Base-by-base conservation (phyloP, 2,888 invertebrate species). In the Cyclophora albipunctata region DNA sequence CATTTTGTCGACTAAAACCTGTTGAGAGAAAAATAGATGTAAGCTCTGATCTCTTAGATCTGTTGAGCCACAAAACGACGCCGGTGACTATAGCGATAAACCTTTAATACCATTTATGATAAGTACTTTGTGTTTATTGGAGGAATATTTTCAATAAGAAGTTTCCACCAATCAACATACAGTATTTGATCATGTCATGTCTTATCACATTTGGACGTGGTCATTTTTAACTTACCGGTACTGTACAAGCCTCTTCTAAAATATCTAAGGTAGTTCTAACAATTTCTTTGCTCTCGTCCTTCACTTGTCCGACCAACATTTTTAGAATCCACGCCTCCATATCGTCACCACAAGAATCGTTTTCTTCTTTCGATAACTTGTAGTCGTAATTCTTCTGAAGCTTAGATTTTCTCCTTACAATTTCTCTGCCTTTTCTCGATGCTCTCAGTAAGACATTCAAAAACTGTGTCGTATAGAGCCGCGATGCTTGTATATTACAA, bases 221-320 rank as follows among this genome's bases (percentile, higher is more conserved):
- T 20, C 20, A 1, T 20, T 20, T 20, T 20, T 7, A 45, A 76
- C 90, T 90, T 67, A 95, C 95, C 71, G 94, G 92, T 58, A 96
- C 93, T 80, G 96, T 96, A 73, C 96, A 96, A n/a, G 97, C 96
- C 87, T 98, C 98, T 70, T 97, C 96, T 44, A 98, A 87, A 51
- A 95, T 93, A 59, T 93, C 91, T 49, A 97, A 86, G 3, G 98
- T 96, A 5, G 94, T 91, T 62, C 95, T 88, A 5, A 94, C 93
- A 35, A 98, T 95, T 42, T 93, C 91, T 56, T 93, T 92, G 52
- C 95, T 95, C 54, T 92, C 90, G 75, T 99, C 99, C 60, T 93
- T 93, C 40, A 98, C 89, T 82, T 97, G 97, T 49, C 92, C 92
- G 33, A 96, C 92, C 47, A 99, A 89, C 68, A 97, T 85, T 59